phyloP scores from a whole-genome alignment of 2,888 invertebrate genomes.

The Napeogenes sylphis region DNA sequence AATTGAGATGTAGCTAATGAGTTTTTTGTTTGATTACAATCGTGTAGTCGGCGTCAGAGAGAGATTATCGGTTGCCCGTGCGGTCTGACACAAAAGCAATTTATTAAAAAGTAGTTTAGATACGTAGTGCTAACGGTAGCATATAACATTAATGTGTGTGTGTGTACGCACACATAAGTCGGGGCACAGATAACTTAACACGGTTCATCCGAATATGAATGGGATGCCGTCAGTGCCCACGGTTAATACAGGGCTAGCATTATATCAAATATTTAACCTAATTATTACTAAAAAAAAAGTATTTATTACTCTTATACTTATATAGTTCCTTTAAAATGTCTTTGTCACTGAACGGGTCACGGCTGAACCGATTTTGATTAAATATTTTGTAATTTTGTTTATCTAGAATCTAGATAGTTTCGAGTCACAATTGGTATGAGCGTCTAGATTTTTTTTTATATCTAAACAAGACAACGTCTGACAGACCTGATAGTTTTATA shows the following conservation, averaged over 20 bases:
- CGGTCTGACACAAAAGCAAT: slow-evolving; percentile 44
- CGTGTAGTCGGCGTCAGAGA: slow-evolving; percentile 46
- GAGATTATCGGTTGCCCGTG: slow-evolving; percentile 49
- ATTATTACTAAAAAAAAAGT: too few species aligned
- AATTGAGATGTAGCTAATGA: slow-evolving; percentile 49
- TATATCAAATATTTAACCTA: neutral
- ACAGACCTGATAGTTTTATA: too few species aligned
- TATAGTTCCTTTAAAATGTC: too few species aligned
- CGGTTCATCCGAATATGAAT: slow-evolving; percentile 25
- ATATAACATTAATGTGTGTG: slow-evolving; percentile 22
- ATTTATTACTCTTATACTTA: too few species aligned
- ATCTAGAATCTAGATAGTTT: too few species aligned
- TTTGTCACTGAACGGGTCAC: too few species aligned
- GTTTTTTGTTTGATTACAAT: slow-evolving; percentile 51
- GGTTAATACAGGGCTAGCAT: slow-evolving; percentile 16
- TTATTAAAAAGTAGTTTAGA: slow-evolving; percentile 38
- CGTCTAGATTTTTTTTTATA: too few species aligned
- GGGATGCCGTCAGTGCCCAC: slow-evolving; percentile 13
- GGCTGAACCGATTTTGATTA: too few species aligned
- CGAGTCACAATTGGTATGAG: too few species aligned
- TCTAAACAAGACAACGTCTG: too few species aligned
- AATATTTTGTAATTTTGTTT: too few species aligned
- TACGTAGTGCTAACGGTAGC: slow-evolving; percentile 31
- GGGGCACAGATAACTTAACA: slow-evolving; percentile 17
- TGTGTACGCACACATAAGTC: slow-evolving; percentile 14